These are phyloP conservation scores for Lasioglossum albipes DNA, from an alignment of 1,140 invertebrate genomes.

Conservation along the genomic window DNA sequence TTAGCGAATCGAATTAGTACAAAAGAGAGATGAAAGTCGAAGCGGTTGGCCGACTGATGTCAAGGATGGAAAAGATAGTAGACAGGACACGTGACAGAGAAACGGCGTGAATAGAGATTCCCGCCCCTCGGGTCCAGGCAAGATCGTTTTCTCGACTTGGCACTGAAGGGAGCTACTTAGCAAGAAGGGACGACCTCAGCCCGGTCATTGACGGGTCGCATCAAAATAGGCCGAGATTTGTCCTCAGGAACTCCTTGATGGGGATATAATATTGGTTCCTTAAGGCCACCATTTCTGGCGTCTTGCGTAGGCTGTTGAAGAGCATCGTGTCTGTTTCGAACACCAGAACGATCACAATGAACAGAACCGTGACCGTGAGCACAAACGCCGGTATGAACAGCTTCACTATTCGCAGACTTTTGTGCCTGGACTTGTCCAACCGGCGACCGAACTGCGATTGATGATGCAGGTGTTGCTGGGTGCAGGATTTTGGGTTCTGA, in stretches of 20 bases:
- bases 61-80: not conserved
- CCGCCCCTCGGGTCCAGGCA: constrained; percentile 20
- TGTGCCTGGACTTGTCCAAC: constrained; percentile 63
- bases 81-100: constrained; percentile 1
- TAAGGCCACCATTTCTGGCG: constrained; percentile 89
- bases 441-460: constrained; percentile 43
- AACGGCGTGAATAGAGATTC: constrained; percentile 10
- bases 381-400: constrained; percentile 87
- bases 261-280: constrained; percentile 91
- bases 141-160: constrained; percentile 56
- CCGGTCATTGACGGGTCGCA: constrained; percentile 64
- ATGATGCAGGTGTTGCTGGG: constrained; percentile 63
- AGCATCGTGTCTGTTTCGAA: constrained; percentile 88
- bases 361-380: constrained; percentile 84
- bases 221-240: constrained; percentile 79
- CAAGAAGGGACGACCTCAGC: constrained; percentile 53
- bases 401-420: constrained; percentile 83
- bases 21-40: not conserved
- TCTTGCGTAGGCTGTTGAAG: constrained; percentile 85
- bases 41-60: not conserved
- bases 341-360: constrained; percentile 84
- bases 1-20: not conserved
- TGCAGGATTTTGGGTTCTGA: constrained; percentile 77
- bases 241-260: constrained; percentile 87
- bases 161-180: constrained; percentile 60